phyloP scores from a whole-genome alignment of 2,113 vertebrate genomes.

The Psophia crepitans region DNA sequence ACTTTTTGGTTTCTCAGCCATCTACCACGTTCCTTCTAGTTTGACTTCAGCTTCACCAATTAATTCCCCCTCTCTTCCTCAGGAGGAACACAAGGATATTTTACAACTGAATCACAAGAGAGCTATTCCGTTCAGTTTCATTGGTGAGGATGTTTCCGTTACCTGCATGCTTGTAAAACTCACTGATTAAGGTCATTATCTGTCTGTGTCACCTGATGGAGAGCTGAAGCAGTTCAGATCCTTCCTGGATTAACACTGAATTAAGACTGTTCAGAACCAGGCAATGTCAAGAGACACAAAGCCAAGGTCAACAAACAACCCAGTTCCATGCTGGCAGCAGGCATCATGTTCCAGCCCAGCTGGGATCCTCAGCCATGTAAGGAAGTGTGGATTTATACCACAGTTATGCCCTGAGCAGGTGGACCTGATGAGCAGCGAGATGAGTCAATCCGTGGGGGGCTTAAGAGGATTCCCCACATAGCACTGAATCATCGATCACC shows the following conservation, averaged over 20 bases:
- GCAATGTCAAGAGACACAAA: background rate
- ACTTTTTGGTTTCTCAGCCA: background rate
- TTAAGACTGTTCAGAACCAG: background rate
- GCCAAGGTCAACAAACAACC: background rate
- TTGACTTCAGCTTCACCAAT: background rate
- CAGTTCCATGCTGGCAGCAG: background rate
- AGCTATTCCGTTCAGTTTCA: background rate
- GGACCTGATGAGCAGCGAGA: background rate
- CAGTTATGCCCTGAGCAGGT: conserved; percentile 65
- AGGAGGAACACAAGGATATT: background rate
- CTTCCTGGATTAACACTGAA: background rate
- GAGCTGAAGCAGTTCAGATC: background rate
- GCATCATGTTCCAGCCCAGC: background rate
- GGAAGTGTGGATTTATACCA: background rate
- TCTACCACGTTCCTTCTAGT: background rate
- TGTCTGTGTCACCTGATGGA: background rate
- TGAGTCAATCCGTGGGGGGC: conserved; percentile 50
- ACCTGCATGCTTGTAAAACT: background rate
- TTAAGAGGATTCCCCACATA: conserved; percentile 66
- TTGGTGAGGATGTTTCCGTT: background rate
- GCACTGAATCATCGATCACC: conserved; percentile 48
- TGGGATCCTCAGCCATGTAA: background rate
- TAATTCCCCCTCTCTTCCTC: background rate
- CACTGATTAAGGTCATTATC: no score
- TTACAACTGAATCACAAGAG: background rate